A percentile compares a stretch with the other conserved stretches of the same genome.
These are phyloP conservation scores for Vanessa tameamea DNA, from an alignment of 1,140 invertebrate genomes.

Conservation along the genomic window DNA sequence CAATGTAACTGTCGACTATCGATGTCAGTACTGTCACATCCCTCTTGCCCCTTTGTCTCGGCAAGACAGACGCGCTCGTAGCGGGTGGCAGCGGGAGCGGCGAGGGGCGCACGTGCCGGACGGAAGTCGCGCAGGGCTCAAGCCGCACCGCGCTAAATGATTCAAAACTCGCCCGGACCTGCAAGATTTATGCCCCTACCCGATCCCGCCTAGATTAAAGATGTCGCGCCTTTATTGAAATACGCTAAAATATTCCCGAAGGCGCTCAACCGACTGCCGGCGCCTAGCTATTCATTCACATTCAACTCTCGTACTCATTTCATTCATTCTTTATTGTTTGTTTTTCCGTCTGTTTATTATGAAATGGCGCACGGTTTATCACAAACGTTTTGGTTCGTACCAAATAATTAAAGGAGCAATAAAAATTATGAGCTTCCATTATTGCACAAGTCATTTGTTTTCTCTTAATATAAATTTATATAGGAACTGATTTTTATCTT, in stretches of 20 bases:
- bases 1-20: constrained; percentile 13
- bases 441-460: constrained; percentile 9
- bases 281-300: constrained; percentile 56
- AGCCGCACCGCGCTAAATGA: constrained; percentile 76
- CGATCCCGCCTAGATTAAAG: constrained; percentile 78
- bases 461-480: background rate
- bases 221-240: constrained; percentile 78
- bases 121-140: constrained; percentile 71
- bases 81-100: constrained; percentile 46
- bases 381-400: constrained; percentile 34
- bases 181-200: constrained; percentile 79
- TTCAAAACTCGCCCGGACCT: constrained; percentile 79
- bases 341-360: constrained; percentile 55
- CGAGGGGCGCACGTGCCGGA: constrained; percentile 68
- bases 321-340: constrained; percentile 72
- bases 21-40: constrained; percentile 36
- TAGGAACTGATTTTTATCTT: background rate
- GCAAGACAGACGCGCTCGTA: constrained; percentile 74
- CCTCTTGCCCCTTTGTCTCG: constrained; percentile 77
- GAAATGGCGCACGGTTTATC: constrained; percentile 32
- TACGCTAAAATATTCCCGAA: constrained; percentile 67
- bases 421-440: constrained; percentile 16
- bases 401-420: constrained; percentile 15
- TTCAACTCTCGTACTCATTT: constrained; percentile 59
- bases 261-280: constrained; percentile 35